These are phyloP conservation scores for Orbicella faveolata DNA, from an alignment of 64 coral and sea anemone genomes.

Conservation along the genomic window DNA sequence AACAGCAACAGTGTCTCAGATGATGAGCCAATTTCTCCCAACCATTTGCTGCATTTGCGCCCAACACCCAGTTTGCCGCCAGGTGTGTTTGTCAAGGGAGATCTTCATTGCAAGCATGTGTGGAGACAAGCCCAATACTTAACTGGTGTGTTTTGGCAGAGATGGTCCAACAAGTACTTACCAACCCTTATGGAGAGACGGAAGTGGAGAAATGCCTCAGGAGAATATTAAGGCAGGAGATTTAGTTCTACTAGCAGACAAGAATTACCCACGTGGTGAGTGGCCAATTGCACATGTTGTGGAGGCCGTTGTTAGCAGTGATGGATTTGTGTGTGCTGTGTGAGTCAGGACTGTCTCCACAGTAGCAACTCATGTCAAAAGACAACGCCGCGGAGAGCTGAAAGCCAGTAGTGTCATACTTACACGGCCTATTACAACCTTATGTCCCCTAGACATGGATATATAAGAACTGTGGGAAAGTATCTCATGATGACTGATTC, in stretches of 20 bases:
- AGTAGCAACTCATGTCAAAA: conserved; percentile 22
- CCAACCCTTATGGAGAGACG: conserved; percentile 22
- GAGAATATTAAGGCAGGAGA: conserved; percentile 38
- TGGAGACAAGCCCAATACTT: conserved; percentile 58
- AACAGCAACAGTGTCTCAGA: conserved; percentile 31
- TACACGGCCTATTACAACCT: background rate
- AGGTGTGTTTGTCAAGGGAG: conserved; percentile 38
- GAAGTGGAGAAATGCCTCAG: conserved; percentile 33
- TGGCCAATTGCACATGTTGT: conserved; percentile 40
- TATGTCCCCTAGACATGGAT: conserved; percentile 26
- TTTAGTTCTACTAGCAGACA: conserved; percentile 46
- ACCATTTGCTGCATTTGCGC: conserved; percentile 40
- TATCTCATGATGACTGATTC: too few species aligned
- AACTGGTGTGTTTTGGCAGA: conserved; percentile 39
- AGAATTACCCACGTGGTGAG: conserved; percentile 35
- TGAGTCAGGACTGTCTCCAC: background rate
- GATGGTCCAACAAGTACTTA: conserved; percentile 25
- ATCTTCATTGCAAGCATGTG: conserved; percentile 12
- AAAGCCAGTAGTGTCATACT: background rate
- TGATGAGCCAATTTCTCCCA: conserved; percentile 46
- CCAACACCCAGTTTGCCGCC: conserved; percentile 38
- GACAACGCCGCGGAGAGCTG: background rate
- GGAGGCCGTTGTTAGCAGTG: conserved; percentile 15
- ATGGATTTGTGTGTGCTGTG: conserved; percentile 17
- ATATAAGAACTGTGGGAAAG: background rate